phyloP scores from a whole-genome alignment of 2,797 vertebrate species.

The Neosilurus mollespiculum region DNA sequence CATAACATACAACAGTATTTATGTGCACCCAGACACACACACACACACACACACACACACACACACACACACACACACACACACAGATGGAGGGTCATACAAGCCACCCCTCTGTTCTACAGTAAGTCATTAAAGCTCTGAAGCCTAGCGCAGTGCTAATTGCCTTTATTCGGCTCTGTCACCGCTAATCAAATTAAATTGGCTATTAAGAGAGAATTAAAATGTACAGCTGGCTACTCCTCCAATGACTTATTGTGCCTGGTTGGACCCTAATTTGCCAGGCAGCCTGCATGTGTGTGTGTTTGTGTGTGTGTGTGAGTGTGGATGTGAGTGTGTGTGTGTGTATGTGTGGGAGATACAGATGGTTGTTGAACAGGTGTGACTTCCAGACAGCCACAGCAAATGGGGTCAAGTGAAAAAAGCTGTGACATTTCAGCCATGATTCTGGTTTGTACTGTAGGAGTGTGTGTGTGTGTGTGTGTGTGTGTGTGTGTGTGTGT shows the following conservation, averaged over 20 bases:
- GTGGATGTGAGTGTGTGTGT: not conserved
- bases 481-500: not conserved
- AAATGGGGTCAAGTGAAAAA: slow-evolving; percentile 40
- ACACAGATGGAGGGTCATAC: slow-evolving; percentile 42
- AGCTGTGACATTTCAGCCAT: slow-evolving; percentile 41
- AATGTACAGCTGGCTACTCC: slow-evolving; percentile 47
- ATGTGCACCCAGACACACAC: not conserved
- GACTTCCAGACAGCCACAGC: slow-evolving; percentile 28
- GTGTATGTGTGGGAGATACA: slow-evolving; percentile 23
- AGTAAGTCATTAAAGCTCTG: slow-evolving; percentile 50
- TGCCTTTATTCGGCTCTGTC: slow-evolving; percentile 70
- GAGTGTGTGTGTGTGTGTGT: slow-evolving; percentile 25
- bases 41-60: not conserved
- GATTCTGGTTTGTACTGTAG: slow-evolving; percentile 2
- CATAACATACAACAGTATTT: not conserved
- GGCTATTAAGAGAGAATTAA: slow-evolving; percentile 50
- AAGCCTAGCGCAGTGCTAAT: slow-evolving; percentile 67
- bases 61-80: slow-evolving; percentile 5
- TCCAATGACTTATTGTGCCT: slow-evolving; percentile 45
- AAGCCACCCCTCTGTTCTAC: slow-evolving; percentile 37
- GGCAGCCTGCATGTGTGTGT: slow-evolving; percentile 32
- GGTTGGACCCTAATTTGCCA: slow-evolving; percentile 31
- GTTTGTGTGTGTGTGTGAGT: slow-evolving; percentile 31
- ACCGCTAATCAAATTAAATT: slow-evolving; percentile 74
- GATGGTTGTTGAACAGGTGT: slow-evolving; percentile 47